Evolutionary conservation across 2,797 vertebrate genomes (phyloP).

Genomic region (Paedocypris micromegethes): DNA sequence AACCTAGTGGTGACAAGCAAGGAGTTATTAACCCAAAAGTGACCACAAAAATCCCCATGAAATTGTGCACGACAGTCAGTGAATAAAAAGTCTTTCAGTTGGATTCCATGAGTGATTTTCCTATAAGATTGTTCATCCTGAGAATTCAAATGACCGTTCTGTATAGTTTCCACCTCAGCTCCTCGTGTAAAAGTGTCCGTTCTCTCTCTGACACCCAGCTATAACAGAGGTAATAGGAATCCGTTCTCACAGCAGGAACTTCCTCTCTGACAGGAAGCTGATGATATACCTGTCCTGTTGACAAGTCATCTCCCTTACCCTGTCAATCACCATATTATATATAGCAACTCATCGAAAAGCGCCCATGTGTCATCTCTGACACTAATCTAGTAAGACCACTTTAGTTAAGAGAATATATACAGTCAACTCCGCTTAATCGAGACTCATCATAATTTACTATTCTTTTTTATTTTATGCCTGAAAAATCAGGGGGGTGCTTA

Average conservation of each 20-base stretch:
- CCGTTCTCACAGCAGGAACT: conserved; percentile 29
- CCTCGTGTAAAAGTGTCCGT: conserved; percentile 26
- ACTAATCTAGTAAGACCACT: neutral
- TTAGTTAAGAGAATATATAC: no score
- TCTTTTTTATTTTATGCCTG: no score
- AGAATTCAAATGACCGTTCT: conserved; percentile 11
- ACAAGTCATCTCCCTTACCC: conserved; percentile 17
- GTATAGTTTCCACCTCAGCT: conserved; percentile 12
- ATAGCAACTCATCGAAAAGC: conserved; percentile 7
- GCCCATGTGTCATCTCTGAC: neutral
- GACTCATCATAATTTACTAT: no score
- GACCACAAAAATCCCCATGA: conserved; percentile 10
- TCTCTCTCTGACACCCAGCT: conserved; percentile 31
- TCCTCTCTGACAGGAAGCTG: conserved; percentile 38
- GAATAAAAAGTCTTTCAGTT: conserved; percentile 23
- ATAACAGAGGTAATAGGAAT: conserved; percentile 35
- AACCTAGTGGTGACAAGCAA: conserved; percentile 16
- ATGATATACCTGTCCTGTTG: conserved; percentile 30
- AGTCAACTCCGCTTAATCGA: no score
- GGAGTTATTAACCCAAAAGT: conserved; percentile 33
- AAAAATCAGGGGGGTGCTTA: no score
- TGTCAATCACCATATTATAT: conserved; percentile 28
- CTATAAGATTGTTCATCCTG: conserved; percentile 31
- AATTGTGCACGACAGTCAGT: neutral
- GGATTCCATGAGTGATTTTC: conserved; percentile 32